These are phyloP conservation scores for Zenarchopterus dispar DNA, from an alignment of 2,797 vertebrate species.

Conservation along the genomic window DNA sequence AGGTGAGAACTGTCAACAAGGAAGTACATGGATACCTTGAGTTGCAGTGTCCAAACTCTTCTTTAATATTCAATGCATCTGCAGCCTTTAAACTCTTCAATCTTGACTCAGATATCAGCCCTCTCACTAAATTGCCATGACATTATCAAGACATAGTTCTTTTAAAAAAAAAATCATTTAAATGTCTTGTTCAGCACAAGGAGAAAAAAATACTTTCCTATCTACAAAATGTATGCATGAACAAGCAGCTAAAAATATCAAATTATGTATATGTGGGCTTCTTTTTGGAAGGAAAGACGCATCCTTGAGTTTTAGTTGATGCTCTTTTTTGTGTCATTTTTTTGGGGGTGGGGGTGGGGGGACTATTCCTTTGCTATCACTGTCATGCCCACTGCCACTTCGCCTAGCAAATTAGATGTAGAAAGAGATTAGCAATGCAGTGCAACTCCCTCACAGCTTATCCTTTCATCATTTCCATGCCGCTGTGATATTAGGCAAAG, in stretches of 20 bases:
- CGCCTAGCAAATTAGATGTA: constrained; percentile 53
- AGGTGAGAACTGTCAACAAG: constrained; percentile 1
- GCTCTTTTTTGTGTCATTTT: no score
- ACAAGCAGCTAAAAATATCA: constrained; percentile 26
- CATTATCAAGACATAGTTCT: constrained; percentile 20
- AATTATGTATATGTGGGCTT: constrained; percentile 6
- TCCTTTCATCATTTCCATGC: constrained; percentile 66
- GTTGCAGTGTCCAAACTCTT: constrained; percentile 33
- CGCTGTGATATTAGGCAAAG: constrained; percentile 54
- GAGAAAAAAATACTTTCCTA: neutral
- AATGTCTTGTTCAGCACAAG: constrained; percentile 11
- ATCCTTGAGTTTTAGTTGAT: constrained; percentile 12
- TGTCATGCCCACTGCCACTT: constrained; percentile 23
- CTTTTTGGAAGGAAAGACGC: constrained; percentile 5
- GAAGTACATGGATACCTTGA: constrained; percentile 22
- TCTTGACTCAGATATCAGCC: constrained; percentile 16
- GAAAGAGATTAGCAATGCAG: constrained; percentile 59
- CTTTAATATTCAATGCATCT: constrained; percentile 15
- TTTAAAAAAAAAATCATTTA: constrained; percentile 23
- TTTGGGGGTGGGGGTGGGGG: no score
- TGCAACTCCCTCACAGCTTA: constrained; percentile 48
- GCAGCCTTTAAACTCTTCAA: constrained; percentile 8
- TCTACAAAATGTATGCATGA: constrained; percentile 17
- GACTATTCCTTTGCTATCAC: constrained; percentile 22
- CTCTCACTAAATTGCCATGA: constrained; percentile 23